phyloP scores from a whole-genome alignment of 2,113 vertebrate genomes.

The Lonchura striata region DNA sequence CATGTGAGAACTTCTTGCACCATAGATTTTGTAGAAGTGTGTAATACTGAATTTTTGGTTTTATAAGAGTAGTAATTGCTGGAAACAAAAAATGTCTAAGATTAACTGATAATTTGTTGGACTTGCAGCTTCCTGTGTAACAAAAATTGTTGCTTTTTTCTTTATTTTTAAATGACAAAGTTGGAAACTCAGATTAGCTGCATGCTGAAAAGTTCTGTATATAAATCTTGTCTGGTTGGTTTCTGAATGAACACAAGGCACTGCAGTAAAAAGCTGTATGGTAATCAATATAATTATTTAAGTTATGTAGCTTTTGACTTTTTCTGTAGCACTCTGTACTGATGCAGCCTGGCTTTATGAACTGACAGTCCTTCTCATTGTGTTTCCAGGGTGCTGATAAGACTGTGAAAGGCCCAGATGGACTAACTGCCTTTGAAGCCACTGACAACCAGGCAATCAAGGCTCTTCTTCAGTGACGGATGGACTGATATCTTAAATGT shows the following conservation, averaged over 20 bases:
- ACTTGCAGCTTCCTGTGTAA: background rate
- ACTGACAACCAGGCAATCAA: constrained; percentile 86
- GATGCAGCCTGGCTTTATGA: background rate
- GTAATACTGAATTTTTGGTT: background rate
- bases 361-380: background rate
- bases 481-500: constrained; percentile 76
- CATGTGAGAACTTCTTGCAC: background rate
- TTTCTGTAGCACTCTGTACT: background rate
- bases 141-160: background rate
- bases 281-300: background rate
- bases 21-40: background rate
- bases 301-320: background rate
- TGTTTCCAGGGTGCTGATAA: constrained; percentile 91
- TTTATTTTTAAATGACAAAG: background rate
- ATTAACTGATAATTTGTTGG: background rate
- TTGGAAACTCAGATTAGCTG: background rate
- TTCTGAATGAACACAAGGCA: background rate
- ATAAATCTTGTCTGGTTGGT: background rate
- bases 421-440: constrained; percentile 84
- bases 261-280: background rate
- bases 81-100: background rate
- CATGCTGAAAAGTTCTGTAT: background rate
- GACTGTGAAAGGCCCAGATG: constrained; percentile 84
- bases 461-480: constrained; percentile 90
- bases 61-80: background rate